Base-by-base conservation (phyloP, 2,113 vertebrate species). In the Chunga burmeisteri region DNA sequence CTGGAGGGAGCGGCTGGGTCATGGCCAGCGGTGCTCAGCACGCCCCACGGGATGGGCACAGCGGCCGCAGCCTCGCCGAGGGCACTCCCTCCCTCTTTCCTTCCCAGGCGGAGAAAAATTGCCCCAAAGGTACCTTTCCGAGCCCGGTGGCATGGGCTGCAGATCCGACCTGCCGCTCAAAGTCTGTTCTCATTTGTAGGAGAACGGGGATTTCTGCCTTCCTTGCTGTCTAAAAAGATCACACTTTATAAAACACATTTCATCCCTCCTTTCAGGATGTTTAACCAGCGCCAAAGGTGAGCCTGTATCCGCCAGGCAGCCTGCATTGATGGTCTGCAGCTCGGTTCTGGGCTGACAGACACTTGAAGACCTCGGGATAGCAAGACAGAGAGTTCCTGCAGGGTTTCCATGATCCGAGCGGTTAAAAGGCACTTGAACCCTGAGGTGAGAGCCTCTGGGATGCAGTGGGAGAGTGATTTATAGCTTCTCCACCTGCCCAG, bases 401-500 rank as follows among this genome's bases (percentile, higher is more conserved):
- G 63, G 40, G 6, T 27, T 62, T 71, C 56, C 5, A 0, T 19
- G 46, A 16, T 27, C 80, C 26, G 71, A n/a, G 74, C 86, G 85
- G 92, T 81, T 75, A 89, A 94, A 87, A 87, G 65, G 77, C 56
- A 34, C 74, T 88, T 90, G 91, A 91, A 73, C 80, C 12, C 36
- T 0, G 4, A 77, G 67, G 55, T 82, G 73, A 81, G 55, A 81
- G 53, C 87, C 74, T 25, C 86, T 42, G 90, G 77, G 81, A 44
- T 16, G 22, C 63, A 5, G 47, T 70, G 36, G 5, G 30, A 49
- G 85, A 68, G 32, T 44, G 42, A 86, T 94, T 86, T 81, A 90
- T 36, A 29, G 17, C 71, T 73, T 50, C 86, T 92, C 32, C 29
- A 11, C 25, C 53, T 27, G 44, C 52, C 49, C 84, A 29, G 44